A percentile compares a stretch with the other conserved stretches of the same genome.
Conservation (phyloP, 2,113 vertebrate species). For the Microcebus griseorufus region DNA sequence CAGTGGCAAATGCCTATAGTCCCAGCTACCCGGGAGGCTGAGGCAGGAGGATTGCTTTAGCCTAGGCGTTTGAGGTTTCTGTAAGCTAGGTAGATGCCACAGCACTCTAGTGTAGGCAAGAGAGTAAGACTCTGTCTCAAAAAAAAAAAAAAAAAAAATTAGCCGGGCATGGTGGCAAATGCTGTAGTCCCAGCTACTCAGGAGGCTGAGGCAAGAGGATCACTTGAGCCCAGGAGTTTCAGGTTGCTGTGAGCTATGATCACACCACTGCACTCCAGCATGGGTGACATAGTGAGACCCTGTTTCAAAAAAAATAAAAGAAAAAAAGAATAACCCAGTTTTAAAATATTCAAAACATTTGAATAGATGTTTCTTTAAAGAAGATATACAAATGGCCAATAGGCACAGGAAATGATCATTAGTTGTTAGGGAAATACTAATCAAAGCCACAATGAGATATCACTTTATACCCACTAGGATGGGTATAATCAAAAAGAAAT, state of each 20-base stretch:
- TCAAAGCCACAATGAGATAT: too few species aligned
- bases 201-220: not conserved
- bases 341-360: not conserved
- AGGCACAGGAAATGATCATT: too few species aligned
- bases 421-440: too few species aligned
- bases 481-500: too few species aligned
- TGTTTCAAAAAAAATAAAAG: not conserved
- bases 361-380: too few species aligned
- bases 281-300: not conserved
- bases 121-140: too few species aligned
- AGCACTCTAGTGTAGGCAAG: too few species aligned
- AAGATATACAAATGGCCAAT: too few species aligned
- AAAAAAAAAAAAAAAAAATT: not conserved
- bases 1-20: not conserved
- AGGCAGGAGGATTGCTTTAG: not conserved
- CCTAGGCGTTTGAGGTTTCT: too few species aligned
- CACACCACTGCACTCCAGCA: not conserved
- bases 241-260: not conserved
- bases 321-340: not conserved
- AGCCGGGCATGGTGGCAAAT: rapidly evolving
- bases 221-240: not conserved
- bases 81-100: too few species aligned
- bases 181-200: not conserved
- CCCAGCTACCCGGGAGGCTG: not conserved
- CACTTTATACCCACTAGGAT: too few species aligned